phyloP scores from a whole-genome alignment of 2,113 vertebrate genomes.

The Carollia perspicillata region DNA sequence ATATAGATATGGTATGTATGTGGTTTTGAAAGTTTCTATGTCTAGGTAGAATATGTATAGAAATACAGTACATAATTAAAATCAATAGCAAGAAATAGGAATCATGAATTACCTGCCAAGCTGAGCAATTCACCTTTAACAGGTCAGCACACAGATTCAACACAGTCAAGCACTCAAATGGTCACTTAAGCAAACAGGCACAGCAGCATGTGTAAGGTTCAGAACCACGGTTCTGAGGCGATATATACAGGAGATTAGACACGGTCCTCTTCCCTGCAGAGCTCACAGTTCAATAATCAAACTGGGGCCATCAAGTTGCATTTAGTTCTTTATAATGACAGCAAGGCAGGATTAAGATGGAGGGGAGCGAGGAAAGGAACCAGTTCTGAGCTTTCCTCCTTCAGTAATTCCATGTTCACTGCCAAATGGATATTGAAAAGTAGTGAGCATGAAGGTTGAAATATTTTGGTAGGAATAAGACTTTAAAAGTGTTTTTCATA shows the following conservation, averaged over 20 bases:
- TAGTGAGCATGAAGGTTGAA: not conserved
- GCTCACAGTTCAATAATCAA: constrained; percentile 34
- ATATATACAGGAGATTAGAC: constrained; percentile 4
- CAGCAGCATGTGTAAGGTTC: rapidly evolving
- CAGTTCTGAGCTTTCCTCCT: not conserved
- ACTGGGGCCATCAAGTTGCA: not conserved
- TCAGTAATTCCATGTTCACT: not conserved
- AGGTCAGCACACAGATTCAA: constrained; percentile 23
- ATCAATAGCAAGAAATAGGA: constrained; percentile 60
- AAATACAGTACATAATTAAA: constrained; percentile 62
- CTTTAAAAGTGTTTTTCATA: not conserved
- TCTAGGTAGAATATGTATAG: constrained; percentile 35
- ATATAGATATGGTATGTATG: no score
- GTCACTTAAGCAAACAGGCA: constrained; percentile 4
- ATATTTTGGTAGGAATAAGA: not conserved
- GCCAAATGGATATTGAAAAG: not conserved
- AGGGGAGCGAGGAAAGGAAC: not conserved
- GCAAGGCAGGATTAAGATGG: not conserved
- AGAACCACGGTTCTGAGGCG: not conserved
- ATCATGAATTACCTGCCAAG: constrained; percentile 54
- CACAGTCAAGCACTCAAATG: not conserved
- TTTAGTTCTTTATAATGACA: constrained; percentile 28
- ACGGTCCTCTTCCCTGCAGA: not conserved
- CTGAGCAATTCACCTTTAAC: constrained; percentile 48
- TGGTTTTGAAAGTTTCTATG: constrained; percentile 19